Evolutionary conservation across 2,888 invertebrate genomes (phyloP), one percentile per base, ranked within the genome.

Genomic region (Nineta flava): DNA sequence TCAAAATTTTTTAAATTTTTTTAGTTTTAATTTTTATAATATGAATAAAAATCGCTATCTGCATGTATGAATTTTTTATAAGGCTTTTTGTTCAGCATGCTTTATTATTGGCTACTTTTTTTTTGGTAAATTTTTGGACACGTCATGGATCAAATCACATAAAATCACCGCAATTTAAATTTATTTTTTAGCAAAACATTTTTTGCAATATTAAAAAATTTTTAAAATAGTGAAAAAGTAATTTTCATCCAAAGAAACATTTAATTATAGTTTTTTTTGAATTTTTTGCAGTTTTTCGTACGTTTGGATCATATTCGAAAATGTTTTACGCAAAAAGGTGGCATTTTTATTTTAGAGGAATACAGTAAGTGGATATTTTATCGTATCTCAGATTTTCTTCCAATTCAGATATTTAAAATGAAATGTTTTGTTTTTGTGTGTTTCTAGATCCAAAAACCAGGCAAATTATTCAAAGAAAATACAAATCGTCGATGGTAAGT

Each of bases 291-390:
- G 96, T 97, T 96, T 76, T 99, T 99, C 79, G 94, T 99, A 70
- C 87, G 95, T 68, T 81, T 99, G 74, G 90, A 92, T 74, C 95
- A 96, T 74, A 99, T 99, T 72, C 84, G 95, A 72, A 99, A 97
- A 75, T 99, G 99, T 76, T 97, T 96, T 76, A 96, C 97, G 53
- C 94, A 93, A 72, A 96, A 95, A 71, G 97, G 96, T 67, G 95
- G 94, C 69, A 88, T 97, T 71, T 99, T 99, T 77, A 87, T 99
- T 65, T 79, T 99, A 70, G 99, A 99, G 77, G 97, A 99, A 83
- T 97, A 87, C 75, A 97, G 97, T 99, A 79, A 93, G 95, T 87
- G 60, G 54, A 46, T 17, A 46, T 46, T 38, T 41, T 49, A 41
- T 43, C n/a, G n/a, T n/a, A n/a, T n/a, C n/a, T n/a, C n/a, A 32